Base-by-base conservation (phyloP, 2,797 vertebrate genomes). In the Tachyglossus aculeatus region DNA sequence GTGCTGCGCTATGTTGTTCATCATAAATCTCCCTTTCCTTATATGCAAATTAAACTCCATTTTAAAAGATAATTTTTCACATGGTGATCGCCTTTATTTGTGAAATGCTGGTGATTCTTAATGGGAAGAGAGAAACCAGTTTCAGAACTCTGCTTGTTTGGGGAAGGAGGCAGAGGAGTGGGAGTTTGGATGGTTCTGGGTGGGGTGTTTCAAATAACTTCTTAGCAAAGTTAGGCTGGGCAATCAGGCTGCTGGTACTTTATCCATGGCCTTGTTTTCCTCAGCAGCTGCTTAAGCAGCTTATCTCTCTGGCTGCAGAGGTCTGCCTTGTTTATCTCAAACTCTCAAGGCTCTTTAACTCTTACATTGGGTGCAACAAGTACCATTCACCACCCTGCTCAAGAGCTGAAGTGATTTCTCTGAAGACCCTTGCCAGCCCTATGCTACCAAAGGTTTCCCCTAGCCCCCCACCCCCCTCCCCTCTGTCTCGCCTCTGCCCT, bases 21-120 rank as follows among this genome's bases (percentile, higher is more conserved):
- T 89, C 93, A 91, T 96, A 95, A 95, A 95, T 95, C 94, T 95
- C 92, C 81, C 57, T 82, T 95, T 92, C 91, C 94, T 95, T 93
- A 92, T 93, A 95, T 96, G 94, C 94, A 96, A 96, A 96, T 95
- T 94, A 95, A 94, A 92, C 93, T 92, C 92, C 88, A 91, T 94
- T 95, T 96, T 95, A 94, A 94, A 95, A 94, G 94, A 95, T 94
- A 93, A 95, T 96, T 95, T 94, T 94, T 95, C 93, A 95, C 91
- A 82, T 71, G 83, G 92, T 69, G 85, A 91, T 92, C 85, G 86
- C 80, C 87, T 89, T 92, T 89, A 92, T 92, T 91, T 90, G 90
- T 65, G 79, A 85, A 90, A 91, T 80, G 89, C 80, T 83, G 48
- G 88, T 34, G 86, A 77, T 85, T 89, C 85, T 90, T 85, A 83